phyloP scores from a whole-genome alignment of 2,113 vertebrate species.

The Leucopsar rothschildi region DNA sequence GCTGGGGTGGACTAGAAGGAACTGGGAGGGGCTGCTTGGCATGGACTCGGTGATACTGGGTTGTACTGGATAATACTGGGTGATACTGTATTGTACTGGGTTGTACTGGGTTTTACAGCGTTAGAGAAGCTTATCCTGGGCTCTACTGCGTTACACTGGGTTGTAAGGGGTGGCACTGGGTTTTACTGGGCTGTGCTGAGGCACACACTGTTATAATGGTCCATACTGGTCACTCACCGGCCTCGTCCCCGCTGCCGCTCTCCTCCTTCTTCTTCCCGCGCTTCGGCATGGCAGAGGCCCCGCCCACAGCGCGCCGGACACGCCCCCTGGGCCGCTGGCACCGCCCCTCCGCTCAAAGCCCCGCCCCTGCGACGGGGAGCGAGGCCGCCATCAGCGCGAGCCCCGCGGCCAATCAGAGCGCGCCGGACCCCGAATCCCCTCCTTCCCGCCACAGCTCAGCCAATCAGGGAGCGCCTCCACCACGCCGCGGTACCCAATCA shows the following conservation, averaged over 20 bases:
- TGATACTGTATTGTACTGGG: no score
- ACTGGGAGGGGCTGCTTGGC: no score
- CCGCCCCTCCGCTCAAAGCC: neutral
- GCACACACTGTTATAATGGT: neutral
- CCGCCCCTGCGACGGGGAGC: neutral
- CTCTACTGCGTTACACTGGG: neutral
- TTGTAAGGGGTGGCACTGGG: neutral
- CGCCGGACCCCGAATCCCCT: accelerated
- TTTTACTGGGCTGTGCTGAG: no score
- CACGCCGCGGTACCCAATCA: no score
- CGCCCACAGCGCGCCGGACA: neutral
- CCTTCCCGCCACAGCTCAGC: neutral
- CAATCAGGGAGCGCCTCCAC: no score
- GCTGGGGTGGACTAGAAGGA: no score
- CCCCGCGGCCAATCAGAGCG: no score
- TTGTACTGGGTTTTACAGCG: no score
- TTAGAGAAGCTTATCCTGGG: no score
- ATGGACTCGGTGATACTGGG: no score
- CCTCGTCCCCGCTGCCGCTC: neutral
- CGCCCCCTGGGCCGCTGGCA: neutral
- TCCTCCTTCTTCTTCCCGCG: neutral
- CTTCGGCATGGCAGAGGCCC: neutral
- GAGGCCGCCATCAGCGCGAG: no score
- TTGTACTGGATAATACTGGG: no score
- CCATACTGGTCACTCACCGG: neutral